Percentiles rank a stretch among this genome's conserved stretches.
phyloP scores from a whole-genome alignment of 2,113 vertebrate species.

The Apteryx owenii region DNA sequence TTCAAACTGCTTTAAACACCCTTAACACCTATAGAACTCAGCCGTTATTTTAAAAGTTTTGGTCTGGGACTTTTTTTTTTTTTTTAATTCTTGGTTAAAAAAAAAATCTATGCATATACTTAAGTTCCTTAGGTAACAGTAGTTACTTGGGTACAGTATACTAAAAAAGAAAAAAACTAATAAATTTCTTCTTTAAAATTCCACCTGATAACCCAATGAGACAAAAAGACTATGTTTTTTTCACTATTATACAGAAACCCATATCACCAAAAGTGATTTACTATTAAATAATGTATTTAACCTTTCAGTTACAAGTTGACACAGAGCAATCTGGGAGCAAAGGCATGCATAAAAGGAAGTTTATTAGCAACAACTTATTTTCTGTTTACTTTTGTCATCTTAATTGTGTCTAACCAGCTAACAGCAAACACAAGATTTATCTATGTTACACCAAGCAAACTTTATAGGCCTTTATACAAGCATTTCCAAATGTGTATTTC shows the following conservation, averaged over 20 bases:
- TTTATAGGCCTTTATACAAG: not conserved
- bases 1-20: not conserved
- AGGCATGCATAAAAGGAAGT: not conserved
- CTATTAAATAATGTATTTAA: not conserved
- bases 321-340: not conserved
- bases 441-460: not conserved
- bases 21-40: not conserved
- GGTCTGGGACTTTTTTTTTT: not conserved
- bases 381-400: not conserved
- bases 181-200: not conserved
- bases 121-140: not conserved
- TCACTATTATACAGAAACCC: not conserved
- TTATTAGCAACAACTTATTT: not conserved
- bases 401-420: not conserved
- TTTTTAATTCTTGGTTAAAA: not conserved
- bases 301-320: not conserved
- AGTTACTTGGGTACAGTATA: not conserved
- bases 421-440: not conserved
- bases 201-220: not conserved
- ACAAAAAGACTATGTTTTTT: not conserved
- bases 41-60: not conserved
- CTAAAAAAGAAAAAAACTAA: not conserved
- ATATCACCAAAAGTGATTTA: not conserved
- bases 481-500: not conserved
- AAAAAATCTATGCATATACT: not conserved